phyloP scores from a whole-genome alignment of 2,888 invertebrate genomes.

The Anodontia alba region DNA sequence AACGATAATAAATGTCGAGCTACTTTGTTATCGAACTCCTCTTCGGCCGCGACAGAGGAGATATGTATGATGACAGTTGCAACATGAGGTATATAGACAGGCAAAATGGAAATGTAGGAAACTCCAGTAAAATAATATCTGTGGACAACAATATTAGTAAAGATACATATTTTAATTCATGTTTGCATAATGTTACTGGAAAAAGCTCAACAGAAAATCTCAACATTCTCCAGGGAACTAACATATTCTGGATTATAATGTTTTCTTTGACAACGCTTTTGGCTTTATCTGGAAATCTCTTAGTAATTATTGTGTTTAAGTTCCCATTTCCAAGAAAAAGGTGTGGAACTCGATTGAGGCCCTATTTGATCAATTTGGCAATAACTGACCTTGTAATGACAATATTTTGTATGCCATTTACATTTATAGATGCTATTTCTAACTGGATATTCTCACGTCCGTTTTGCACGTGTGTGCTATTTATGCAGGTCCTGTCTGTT shows the following conservation, averaged over 20 bases:
- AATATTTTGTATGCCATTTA: slow-evolving; percentile 5
- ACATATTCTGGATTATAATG: slow-evolving; percentile 35
- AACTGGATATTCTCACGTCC: background rate
- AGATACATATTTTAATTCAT: background rate
- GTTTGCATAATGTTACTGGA: background rate
- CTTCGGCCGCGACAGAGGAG: background rate
- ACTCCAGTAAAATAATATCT: background rate
- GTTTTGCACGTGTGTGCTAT: slow-evolving; percentile 6
- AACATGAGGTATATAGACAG: background rate
- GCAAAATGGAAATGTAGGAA: too few relatives aligned
- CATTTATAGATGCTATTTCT: slow-evolving; percentile 5
- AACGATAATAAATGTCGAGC: background rate
- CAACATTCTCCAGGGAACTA: background rate
- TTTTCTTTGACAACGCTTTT: slow-evolving; percentile 25
- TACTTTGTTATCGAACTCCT: slow-evolving; percentile 8
- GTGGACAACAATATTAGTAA: background rate
- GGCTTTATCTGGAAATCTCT: slow-evolving; percentile 1
- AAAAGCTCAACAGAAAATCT: background rate
- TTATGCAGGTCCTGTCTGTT: background rate
- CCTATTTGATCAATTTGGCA: background rate
- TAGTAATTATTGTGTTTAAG: background rate
- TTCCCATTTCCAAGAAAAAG: background rate
- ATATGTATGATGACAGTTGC: background rate
- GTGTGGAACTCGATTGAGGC: background rate
- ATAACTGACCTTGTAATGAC: background rate